These are phyloP conservation scores for Melanaphis sacchari DNA, from an alignment of 1,140 invertebrate genomes.

Conservation along the genomic window DNA sequence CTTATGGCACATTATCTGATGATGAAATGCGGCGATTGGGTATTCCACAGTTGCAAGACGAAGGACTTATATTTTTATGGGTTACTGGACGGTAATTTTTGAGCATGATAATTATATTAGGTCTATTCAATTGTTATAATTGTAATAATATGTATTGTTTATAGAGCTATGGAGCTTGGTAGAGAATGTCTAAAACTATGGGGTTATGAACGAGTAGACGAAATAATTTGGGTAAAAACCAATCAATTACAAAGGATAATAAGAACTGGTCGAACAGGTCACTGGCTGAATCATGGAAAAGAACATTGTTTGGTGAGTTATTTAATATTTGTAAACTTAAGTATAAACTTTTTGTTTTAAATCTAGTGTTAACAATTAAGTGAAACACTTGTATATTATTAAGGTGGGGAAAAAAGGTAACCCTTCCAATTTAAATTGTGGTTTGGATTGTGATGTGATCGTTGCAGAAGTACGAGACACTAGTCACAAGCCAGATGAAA, in stretches of 20 bases:
- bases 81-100: slow-evolving; percentile 82
- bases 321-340: background rate
- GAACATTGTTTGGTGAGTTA: slow-evolving; percentile 89
- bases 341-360: background rate
- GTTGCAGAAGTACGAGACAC: slow-evolving; percentile 97
- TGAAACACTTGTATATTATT: slow-evolving; percentile 9
- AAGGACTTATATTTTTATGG: slow-evolving; percentile 96
- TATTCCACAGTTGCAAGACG: slow-evolving; percentile 90
- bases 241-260: slow-evolving; percentile 98
- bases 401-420: slow-evolving; percentile 93
- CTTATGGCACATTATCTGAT: slow-evolving; percentile 99
- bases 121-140: background rate
- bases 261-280: slow-evolving; percentile 92
- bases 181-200: slow-evolving; percentile 90
- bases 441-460: slow-evolving; percentile 96
- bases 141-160: slow-evolving; percentile 60
- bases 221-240: slow-evolving; percentile 99
- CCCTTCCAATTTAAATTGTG: slow-evolving; percentile 88
- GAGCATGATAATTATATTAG: background rate
- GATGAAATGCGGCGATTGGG: slow-evolving; percentile 97
- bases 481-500: slow-evolving; percentile 97
- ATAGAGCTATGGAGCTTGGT: slow-evolving; percentile 94
- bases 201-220: slow-evolving; percentile 96
- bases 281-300: slow-evolving; percentile 99
- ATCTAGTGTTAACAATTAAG: background rate